phyloP scores from a whole-genome alignment of 2,797 vertebrate species.

The Artibeus jamaicensis region DNA sequence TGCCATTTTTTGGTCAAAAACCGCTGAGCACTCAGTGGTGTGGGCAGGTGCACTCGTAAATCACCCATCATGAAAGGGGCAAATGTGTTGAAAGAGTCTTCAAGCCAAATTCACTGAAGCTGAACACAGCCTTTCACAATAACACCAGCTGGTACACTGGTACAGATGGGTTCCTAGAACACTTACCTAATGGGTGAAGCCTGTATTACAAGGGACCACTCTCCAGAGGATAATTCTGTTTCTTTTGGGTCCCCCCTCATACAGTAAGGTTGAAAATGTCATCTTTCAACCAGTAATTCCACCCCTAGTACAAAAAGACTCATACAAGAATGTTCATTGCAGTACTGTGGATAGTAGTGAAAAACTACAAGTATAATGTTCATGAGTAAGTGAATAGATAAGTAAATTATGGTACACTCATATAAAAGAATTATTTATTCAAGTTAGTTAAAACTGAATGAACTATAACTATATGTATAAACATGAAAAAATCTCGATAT shows the following conservation, averaged over 20 bases:
- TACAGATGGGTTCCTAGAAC: no score
- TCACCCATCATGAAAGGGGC: no score
- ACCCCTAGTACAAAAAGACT: background rate
- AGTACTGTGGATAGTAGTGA: background rate
- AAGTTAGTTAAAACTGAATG: background rate
- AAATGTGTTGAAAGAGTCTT: no score
- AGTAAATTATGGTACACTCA: background rate
- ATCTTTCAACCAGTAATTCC: background rate
- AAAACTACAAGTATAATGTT: background rate
- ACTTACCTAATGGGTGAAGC: no score
- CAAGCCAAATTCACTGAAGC: no score
- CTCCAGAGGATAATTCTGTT: no score
- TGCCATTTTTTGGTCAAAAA: no score
- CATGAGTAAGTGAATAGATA: background rate
- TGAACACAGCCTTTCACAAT: no score
- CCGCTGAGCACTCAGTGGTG: no score
- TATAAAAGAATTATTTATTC: background rate
- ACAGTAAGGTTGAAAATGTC: background rate
- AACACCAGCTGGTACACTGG: no score
- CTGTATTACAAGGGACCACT: no score
- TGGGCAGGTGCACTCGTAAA: no score
- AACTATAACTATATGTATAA: background rate
- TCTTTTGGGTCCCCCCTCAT: background rate
- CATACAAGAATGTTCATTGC: background rate
- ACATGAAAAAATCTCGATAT: background rate